These are phyloP conservation scores for Venturia canescens DNA, from an alignment of 1,140 invertebrate genomes.

Conservation along the genomic window DNA sequence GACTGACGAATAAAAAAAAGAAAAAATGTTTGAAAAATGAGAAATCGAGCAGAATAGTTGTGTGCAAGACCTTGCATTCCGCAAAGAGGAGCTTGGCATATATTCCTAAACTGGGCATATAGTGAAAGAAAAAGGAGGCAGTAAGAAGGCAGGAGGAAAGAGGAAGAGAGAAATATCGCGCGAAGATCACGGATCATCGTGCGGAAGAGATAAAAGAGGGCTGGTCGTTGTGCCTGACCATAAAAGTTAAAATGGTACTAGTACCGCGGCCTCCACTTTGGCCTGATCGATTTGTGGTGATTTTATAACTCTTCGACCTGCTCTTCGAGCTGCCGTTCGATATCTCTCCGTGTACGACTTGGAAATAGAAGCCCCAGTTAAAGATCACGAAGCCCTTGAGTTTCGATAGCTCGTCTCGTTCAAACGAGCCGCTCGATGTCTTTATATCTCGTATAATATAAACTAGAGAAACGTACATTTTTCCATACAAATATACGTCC, in stretches of 20 bases:
- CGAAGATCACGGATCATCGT: conserved; percentile 62
- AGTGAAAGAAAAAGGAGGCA: neutral
- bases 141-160: neutral
- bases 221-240: conserved; percentile 59
- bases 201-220: conserved; percentile 71
- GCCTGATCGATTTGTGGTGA: conserved; percentile 75
- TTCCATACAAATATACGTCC: conserved; percentile 61
- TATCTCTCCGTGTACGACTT: neutral
- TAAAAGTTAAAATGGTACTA: conserved; percentile 66
- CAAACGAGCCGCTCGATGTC: conserved; percentile 71
- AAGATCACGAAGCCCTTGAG: neutral
- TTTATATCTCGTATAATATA: conserved; percentile 67
- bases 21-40: too few relatives aligned
- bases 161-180: conserved; percentile 24
- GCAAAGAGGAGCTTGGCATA: neutral
- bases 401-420: conserved; percentile 57
- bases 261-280: conserved; percentile 62
- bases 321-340: conserved; percentile 47
- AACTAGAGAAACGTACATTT: conserved; percentile 65
- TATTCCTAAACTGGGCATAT: too few relatives aligned
- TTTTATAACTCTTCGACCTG: conserved; percentile 72
- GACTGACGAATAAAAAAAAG: neutral
- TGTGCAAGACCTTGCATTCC: conserved; percentile 5
- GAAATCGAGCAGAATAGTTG: neutral
- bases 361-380: neutral